Evolutionary conservation across 2,797 vertebrate genomes (phyloP).

Genomic region (Lophius americanus): DNA sequence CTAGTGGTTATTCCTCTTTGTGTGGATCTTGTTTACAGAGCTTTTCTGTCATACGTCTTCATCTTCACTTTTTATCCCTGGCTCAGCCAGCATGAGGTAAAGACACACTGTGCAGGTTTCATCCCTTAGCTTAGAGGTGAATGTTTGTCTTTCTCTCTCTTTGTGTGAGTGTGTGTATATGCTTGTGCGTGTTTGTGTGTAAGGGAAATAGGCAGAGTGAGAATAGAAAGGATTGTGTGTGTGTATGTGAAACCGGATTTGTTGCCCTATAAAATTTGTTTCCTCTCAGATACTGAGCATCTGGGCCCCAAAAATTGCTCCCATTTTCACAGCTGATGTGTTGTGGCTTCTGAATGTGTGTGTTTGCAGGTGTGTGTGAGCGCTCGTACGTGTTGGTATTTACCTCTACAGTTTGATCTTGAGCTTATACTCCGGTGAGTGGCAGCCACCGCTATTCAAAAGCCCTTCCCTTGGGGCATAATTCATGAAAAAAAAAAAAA

Average conservation of each 20-base stretch:
- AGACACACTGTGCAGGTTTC: slow-evolving; percentile 70
- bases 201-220: not conserved
- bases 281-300: slow-evolving; percentile 47
- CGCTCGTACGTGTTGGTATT: slow-evolving; percentile 43
- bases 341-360: not conserved
- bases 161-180: slow-evolving; percentile 8
- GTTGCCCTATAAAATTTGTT: slow-evolving; percentile 32
- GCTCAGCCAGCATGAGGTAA: slow-evolving; percentile 74
- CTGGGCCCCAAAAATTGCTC: slow-evolving; percentile 39
- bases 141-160: slow-evolving; percentile 47
- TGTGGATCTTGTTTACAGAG: slow-evolving; percentile 70
- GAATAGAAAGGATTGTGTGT: not conserved
- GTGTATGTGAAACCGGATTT: slow-evolving; percentile 9
- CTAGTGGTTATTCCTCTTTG: slow-evolving; percentile 34
- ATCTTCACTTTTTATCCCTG: slow-evolving; percentile 71
- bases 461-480: slow-evolving; percentile 66
- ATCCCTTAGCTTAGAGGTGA: slow-evolving; percentile 71
- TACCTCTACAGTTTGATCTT: slow-evolving; percentile 68
- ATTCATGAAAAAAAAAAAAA: slow-evolving; percentile 61
- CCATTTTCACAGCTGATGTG: slow-evolving; percentile 15
- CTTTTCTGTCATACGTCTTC: slow-evolving; percentile 72
- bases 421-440: slow-evolving; percentile 66
- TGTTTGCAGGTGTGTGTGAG: slow-evolving; percentile 9
- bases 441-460: slow-evolving; percentile 68
- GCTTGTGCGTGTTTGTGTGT: not conserved